Percentiles rank a stretch among this genome's conserved stretches.
These are phyloP conservation scores for Tetranychus truncatus DNA, from an alignment of 2,888 invertebrate species.

Conservation along the genomic window DNA sequence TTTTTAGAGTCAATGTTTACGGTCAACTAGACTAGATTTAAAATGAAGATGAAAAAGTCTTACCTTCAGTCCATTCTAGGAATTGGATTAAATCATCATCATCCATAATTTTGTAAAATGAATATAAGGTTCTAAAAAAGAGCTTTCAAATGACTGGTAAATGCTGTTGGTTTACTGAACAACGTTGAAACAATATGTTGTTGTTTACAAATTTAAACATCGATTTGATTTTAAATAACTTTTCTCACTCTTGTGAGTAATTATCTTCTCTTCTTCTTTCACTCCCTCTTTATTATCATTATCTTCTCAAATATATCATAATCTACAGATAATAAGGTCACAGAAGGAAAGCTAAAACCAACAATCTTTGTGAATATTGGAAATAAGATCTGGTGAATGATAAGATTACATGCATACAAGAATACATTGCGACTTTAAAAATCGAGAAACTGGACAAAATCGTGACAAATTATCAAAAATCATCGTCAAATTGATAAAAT, in stretches of 20 bases:
- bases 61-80: neutral
- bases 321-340: neutral
- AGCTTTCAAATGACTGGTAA: too few relatives aligned
- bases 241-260: neutral
- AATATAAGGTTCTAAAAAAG: too few relatives aligned
- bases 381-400: too few relatives aligned
- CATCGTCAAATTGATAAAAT: too few relatives aligned
- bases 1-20: too few relatives aligned
- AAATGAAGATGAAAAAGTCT: neutral
- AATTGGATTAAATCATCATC: neutral
- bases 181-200: neutral
- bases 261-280: neutral
- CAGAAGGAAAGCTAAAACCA: too few relatives aligned
- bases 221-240: neutral
- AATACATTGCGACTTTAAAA: too few relatives aligned
- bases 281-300: neutral
- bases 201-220: neutral
- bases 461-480: too few relatives aligned
- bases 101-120: neutral
- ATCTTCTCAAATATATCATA: neutral
- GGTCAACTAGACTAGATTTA: too few relatives aligned
- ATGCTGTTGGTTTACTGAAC: neutral
- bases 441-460: too few relatives aligned
- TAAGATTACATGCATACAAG: too few relatives aligned
- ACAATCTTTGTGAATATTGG: too few relatives aligned